Evolutionary conservation across 2,888 invertebrate species (phyloP), one percentile per base, ranked within the genome.

Genomic region (Ephialtes manifestator): DNA sequence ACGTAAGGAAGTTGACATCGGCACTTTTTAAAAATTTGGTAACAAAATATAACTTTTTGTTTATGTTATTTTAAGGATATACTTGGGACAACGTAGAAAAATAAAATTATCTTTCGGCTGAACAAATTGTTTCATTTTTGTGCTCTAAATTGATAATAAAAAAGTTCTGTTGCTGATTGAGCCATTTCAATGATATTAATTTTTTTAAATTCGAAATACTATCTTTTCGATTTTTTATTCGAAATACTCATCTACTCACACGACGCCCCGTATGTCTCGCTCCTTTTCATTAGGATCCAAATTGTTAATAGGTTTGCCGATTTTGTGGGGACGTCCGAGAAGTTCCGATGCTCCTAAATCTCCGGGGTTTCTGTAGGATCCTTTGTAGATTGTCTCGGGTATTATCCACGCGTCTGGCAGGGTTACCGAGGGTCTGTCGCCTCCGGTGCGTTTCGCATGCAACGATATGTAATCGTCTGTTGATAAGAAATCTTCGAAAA

Each of bases 381-480:
- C 87, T 74, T 70, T 85, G 20, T 92, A 88, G 24, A 86, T 84
- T 5, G 93, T 92, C 83, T 93, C 91, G 10, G 91, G 88, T 87
- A 92, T 87, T 10, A 85, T 8, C 89, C 89, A 89, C n/a, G 87
- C 78, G 15, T 89, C 84, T 0, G 92, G 89, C 53, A 93, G 85
- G 20, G 7, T n/a, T n/a, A 87, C 77, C 8, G 46, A 46, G 5
- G 31, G 55, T 24, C 71, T 65, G 58, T 71, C 39, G n/a, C 31
- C 18, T n/a, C 83, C 86, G 43, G 83, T 86, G 8, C 77, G 71
- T 80, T 79, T 71, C 24, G 84, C 79, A 39, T 74, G 55, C 15
- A 87, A 58, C 31, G 87, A 80, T 28, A 81, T 24, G 39, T 84
- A 86, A 46, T 88, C 77, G 74, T 87, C 87, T 87, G 13, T 28